Base-by-base conservation (phyloP, 2,888 invertebrate genomes). In the Amaurobius ferox region DNA sequence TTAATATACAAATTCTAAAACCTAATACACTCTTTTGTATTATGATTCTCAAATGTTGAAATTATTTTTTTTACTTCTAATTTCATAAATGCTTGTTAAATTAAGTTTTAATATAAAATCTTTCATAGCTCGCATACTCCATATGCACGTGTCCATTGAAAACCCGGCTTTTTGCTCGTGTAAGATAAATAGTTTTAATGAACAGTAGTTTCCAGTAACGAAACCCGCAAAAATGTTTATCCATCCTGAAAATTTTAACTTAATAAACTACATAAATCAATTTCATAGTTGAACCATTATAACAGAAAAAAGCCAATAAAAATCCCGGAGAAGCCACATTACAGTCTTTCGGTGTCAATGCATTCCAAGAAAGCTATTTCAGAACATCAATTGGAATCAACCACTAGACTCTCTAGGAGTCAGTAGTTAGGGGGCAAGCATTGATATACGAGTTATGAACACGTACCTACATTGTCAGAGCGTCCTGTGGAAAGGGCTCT, bases 361-460 rank as follows among this genome's bases (percentile, higher is more conserved):
- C 71, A 28, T 83, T 83, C 81, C 39, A 35, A 64, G 76, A 83
- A 83, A 76, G 81, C 76, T 74, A 80, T 80, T 73, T 80, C 67
- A 19, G 68, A 61, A 40, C n/a, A 81, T 81, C 74, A 81, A 83
- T 83, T 83, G 76, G 76, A 76, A 35, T 44, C 44, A 66, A 55
- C 40, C 70, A 62, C 40, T 28, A 32, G 7, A 19, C 62, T 35
- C 79, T 32, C 61, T 68, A 23, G 30, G 6, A 39, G 39, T 40
- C 35, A 32, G 39, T 30, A 28, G 26, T 66, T 73, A 32, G 39
- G 40, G 77, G 83, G 74, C 29, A 70, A 40, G 61, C 67, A 55
- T 66, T 86, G 85, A 86, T 86, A 86, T 86, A 86, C 85, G 85
- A 77, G 85, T 68, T 86, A 78, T 68, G 85, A 79, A 73, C 85